phyloP scores from a whole-genome alignment of 1,140 invertebrate genomes.

The Drosophila ficusphila region DNA sequence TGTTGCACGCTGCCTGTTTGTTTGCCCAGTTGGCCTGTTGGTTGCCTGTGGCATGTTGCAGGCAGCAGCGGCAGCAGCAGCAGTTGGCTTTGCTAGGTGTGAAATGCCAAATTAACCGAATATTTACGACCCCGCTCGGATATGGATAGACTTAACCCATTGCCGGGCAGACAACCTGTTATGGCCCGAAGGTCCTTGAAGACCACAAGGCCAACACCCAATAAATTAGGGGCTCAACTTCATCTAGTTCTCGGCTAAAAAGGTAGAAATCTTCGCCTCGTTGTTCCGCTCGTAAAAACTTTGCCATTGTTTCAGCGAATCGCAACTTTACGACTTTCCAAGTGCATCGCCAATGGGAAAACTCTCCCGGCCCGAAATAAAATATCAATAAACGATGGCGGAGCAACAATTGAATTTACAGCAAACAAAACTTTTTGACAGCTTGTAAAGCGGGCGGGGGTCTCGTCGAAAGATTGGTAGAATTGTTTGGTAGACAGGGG shows the following conservation, averaged over 20 bases:
- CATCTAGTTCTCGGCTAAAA: constrained; percentile 29
- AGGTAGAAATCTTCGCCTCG: constrained; percentile 24
- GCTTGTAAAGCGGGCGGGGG: constrained; percentile 45
- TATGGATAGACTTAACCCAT: constrained; percentile 52
- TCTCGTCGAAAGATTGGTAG: constrained; percentile 36
- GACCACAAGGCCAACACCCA: constrained; percentile 48
- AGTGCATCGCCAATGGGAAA: constrained; percentile 45
- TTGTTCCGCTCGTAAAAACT: constrained; percentile 74
- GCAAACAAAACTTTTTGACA: constrained; percentile 70
- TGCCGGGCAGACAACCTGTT: constrained; percentile 51
- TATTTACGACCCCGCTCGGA: constrained; percentile 55
- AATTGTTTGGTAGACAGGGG: constrained; percentile 68
- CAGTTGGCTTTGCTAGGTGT: constrained; percentile 50
- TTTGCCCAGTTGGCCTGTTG: too few relatives aligned
- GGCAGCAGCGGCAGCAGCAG: not conserved
- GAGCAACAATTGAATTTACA: constrained; percentile 82
- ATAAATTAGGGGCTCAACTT: constrained; percentile 20
- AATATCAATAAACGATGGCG: constrained; percentile 81
- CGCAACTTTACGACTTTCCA: constrained; percentile 79
- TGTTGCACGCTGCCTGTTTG: too few relatives aligned
- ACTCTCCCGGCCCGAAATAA: constrained; percentile 54
- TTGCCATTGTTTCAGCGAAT: constrained; percentile 68
- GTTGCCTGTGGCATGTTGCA: constrained; percentile 31
- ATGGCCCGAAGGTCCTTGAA: constrained; percentile 71
- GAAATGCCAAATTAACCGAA: constrained; percentile 72